These are phyloP conservation scores for Ficedula albicollis DNA, from an alignment of 2,797 vertebrate species.

Conservation along the genomic window DNA sequence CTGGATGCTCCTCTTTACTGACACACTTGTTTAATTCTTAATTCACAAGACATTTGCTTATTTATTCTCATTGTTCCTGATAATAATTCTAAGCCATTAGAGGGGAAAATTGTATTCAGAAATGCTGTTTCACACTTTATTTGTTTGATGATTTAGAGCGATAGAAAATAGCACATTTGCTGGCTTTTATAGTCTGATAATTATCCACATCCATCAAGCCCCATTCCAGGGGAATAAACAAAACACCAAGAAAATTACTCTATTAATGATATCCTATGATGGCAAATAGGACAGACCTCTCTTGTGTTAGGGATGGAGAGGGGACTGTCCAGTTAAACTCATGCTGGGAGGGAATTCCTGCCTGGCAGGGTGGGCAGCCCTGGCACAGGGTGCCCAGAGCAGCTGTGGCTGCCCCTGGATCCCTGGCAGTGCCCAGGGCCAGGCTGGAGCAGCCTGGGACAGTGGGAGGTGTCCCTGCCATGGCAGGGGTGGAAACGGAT, in stretches of 20 bases:
- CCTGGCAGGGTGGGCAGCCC: fast-evolving
- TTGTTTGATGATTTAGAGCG: conserved; percentile 83
- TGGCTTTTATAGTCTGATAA: conserved; percentile 83
- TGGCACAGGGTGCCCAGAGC: neutral
- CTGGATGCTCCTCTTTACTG: conserved; percentile 12
- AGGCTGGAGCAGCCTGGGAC: fast-evolving
- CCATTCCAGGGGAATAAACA: conserved; percentile 80
- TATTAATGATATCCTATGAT: conserved; percentile 73
- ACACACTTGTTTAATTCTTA: conserved; percentile 72
- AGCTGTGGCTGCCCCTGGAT: neutral
- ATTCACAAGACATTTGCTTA: conserved; percentile 74
- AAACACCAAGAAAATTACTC: conserved; percentile 75
- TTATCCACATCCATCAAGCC: conserved; percentile 81
- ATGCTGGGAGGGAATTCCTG: neutral
- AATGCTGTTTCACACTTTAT: conserved; percentile 83
- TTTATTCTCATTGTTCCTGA: conserved; percentile 81
- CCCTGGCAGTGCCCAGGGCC: neutral
- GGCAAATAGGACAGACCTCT: conserved; percentile 25
- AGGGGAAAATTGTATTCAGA: conserved; percentile 83
- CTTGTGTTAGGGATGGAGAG: neutral
- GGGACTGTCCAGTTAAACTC: neutral
- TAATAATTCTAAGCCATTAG: conserved; percentile 82
- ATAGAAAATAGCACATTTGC: conserved; percentile 81
- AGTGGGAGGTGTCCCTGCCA: neutral
- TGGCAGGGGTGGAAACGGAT: neutral